Evolutionary conservation across 2,888 invertebrate genomes (phyloP), one percentile per base, ranked within the genome.

Genomic region (Branchipolynoe longqiensis): DNA sequence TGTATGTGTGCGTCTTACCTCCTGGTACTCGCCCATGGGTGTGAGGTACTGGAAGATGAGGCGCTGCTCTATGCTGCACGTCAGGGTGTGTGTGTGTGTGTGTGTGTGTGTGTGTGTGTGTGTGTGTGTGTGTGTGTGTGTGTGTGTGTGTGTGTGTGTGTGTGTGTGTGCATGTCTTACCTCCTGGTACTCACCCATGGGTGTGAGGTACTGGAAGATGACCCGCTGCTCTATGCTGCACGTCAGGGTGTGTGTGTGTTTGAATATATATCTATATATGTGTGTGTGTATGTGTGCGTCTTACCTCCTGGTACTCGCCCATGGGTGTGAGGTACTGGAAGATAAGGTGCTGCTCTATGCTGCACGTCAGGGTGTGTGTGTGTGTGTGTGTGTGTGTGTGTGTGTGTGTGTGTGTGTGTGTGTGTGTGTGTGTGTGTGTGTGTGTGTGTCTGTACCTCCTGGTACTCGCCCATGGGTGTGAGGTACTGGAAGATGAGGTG

Each of bases 131-230:
- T n/a, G n/a, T n/a, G n/a, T n/a, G n/a, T n/a, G n/a, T n/a, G n/a
- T n/a, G n/a, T n/a, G n/a, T n/a, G n/a, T n/a, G n/a, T n/a, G n/a
- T n/a, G n/a, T n/a, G n/a, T n/a, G n/a, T n/a, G n/a, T n/a, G n/a
- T n/a, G n/a, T n/a, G n/a, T n/a, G n/a, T n/a, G n/a, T n/a, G n/a
- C n/a, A n/a, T n/a, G n/a, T n/a, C 74, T 92, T 88, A 96, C 96
- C 95, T 98, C 99, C 93, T 99, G 99, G 93, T 99, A 99, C 93
- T 99, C 99, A 22, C 98, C 99, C 96, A 99, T 97, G 0, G 99
- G 97, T 2, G 98, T 97, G n/a, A 99, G 95, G 93, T 98, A 99
- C 90, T 98, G 95, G 40, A 99, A 94, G 91, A 99, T 98, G 0
- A 99, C 95, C 95, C 99, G 96, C 93, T 99, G 98, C 92, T 97